Evolutionary conservation across 2,888 invertebrate species (phyloP).

Genomic region (Tetrapedia diversipes): DNA sequence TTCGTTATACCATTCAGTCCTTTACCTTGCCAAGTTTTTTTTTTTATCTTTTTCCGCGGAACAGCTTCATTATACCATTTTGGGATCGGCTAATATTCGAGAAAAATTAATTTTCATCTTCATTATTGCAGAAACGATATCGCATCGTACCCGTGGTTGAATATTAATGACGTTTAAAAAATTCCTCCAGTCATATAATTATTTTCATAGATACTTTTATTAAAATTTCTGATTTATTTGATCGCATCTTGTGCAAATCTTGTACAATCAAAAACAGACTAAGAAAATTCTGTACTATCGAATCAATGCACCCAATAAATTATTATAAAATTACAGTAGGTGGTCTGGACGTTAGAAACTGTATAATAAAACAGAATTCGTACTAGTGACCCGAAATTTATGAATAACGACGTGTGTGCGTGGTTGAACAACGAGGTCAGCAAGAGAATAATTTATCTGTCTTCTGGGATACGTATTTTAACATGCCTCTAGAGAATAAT

Average conservation of each 20-base stretch:
- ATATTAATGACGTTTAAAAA: too few species aligned
- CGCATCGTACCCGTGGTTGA: neutral
- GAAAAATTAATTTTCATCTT: neutral
- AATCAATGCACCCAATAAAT: neutral
- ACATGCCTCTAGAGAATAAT: conserved; percentile 23
- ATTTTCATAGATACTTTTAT: too few species aligned
- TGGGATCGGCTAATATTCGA: too few species aligned
- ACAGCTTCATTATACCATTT: neutral
- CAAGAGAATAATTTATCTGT: conserved; percentile 46
- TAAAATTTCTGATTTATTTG: too few species aligned
- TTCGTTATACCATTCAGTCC: neutral
- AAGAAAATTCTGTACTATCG: neutral
- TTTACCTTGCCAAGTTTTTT: too few species aligned
- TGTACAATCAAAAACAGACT: too few species aligned
- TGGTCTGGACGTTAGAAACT: neutral
- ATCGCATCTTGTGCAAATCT: too few species aligned
- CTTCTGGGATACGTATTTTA: conserved; percentile 42
- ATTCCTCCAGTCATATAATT: too few species aligned
- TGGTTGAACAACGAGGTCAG: conserved; percentile 35
- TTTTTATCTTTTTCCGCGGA: too few species aligned
- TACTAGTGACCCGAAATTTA: conserved; percentile 10
- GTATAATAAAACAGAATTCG: neutral
- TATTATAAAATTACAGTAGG: neutral
- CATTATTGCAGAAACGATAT: neutral
- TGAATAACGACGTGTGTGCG: neutral